Evolutionary conservation across 2,888 invertebrate genomes (phyloP).

Genomic region (Rutpela maculata): DNA sequence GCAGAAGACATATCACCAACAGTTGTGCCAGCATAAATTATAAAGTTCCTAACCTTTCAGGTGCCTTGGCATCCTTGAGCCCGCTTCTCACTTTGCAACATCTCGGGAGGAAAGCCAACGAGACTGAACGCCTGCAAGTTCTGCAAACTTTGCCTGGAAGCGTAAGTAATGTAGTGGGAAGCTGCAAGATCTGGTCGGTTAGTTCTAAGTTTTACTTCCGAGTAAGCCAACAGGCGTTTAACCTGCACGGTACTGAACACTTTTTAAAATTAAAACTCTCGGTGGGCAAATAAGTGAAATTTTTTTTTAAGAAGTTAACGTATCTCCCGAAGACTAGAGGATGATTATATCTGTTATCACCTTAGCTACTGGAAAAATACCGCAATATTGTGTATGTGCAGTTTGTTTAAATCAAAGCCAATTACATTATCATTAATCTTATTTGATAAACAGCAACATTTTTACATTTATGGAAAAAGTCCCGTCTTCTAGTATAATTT

Average conservation of each 20-base stretch:
- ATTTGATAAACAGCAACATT: too few species aligned
- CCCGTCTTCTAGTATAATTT: too few species aligned
- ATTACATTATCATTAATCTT: too few species aligned
- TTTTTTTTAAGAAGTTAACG: too few species aligned
- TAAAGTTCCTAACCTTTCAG: slow-evolving; percentile 56
- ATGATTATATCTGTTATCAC: too few species aligned
- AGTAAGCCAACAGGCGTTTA: slow-evolving; percentile 9
- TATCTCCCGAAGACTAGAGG: too few species aligned
- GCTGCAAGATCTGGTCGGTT: slow-evolving; percentile 36
- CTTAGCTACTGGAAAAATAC: too few species aligned
- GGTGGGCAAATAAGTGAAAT: neutral
- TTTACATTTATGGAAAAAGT: too few species aligned
- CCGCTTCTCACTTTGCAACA: slow-evolving; percentile 78
- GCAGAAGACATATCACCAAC: neutral
- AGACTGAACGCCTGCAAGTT: slow-evolving; percentile 75
- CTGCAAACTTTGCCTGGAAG: slow-evolving; percentile 77
- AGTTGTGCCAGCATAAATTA: slow-evolving; percentile 25
- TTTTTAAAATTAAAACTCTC: slow-evolving; percentile 2
- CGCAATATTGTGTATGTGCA: too few species aligned
- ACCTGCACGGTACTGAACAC: neutral
- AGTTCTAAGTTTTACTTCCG: slow-evolving; percentile 40
- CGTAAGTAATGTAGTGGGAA: slow-evolving; percentile 67
- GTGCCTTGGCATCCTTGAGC: slow-evolving; percentile 78
- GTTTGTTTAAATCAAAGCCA: too few species aligned
- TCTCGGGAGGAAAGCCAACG: slow-evolving; percentile 72